Evolutionary conservation across 2,113 vertebrate genomes (phyloP).

Genomic region (Arizona elegans): DNA sequence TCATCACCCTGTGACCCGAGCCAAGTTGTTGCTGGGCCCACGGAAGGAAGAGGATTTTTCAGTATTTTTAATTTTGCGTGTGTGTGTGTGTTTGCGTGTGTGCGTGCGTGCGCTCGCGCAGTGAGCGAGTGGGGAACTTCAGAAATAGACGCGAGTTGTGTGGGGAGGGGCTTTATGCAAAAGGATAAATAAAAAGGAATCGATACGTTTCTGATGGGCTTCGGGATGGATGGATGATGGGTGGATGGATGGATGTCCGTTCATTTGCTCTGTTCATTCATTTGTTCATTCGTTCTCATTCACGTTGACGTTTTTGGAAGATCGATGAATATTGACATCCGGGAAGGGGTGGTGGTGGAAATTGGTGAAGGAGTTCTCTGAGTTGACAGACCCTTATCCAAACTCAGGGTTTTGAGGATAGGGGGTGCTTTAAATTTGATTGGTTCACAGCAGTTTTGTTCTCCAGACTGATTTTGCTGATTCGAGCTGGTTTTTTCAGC

Average conservation of each 20-base stretch:
- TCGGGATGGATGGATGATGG: background rate
- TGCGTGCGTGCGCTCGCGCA: background rate
- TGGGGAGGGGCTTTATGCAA: constrained; percentile 66
- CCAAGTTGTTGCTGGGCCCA: constrained; percentile 37
- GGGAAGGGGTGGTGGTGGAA: constrained; percentile 5
- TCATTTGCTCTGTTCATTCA: background rate
- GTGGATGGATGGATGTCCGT: background rate
- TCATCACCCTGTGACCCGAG: constrained; percentile 87
- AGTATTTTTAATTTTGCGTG: constrained; percentile 62
- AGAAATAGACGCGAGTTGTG: constrained; percentile 57
- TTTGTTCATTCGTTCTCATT: background rate
- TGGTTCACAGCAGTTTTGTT: constrained; percentile 39
- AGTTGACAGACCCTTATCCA: constrained; percentile 35
- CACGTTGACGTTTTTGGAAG: constrained; percentile 63
- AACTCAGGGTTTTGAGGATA: constrained; percentile 31
- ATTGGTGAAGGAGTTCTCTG: constrained; percentile 29
- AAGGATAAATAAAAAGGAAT: constrained; percentile 74
- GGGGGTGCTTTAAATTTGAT: background rate
- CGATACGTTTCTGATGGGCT: constrained; percentile 60
- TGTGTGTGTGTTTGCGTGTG: constrained; percentile 16
- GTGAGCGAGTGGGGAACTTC: constrained; percentile 50
- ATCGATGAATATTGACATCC: constrained; percentile 52
- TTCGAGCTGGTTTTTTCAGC: constrained; percentile 49
- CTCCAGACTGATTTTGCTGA: constrained; percentile 44
- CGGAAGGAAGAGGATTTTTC: constrained; percentile 53